Conservation (phyloP, 2,797 vertebrate species). For the Pipistrellus nathusii region DNA sequence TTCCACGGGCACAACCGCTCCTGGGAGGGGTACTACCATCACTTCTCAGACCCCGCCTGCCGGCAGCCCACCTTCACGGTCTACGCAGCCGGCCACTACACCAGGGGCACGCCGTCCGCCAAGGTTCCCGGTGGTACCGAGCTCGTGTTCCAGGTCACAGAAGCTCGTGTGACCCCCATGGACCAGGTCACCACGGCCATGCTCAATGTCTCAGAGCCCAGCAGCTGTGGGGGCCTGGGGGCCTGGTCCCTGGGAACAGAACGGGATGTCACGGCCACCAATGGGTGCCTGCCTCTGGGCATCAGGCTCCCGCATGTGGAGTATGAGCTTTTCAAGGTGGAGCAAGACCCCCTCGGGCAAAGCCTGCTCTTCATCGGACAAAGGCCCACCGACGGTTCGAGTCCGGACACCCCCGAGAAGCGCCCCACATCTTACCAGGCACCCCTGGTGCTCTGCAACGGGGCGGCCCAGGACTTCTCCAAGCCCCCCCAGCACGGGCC, state of each 20-base stretch:
- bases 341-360: constrained; percentile 88
- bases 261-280: constrained; percentile 92
- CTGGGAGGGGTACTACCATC: constrained; percentile 93
- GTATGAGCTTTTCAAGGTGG: constrained; percentile 93
- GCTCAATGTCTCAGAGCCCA: constrained; percentile 90
- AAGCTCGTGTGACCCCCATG: constrained; percentile 89
- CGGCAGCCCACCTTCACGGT: constrained; percentile 92
- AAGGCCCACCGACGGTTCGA: constrained; percentile 94
- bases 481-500: constrained; percentile 67
- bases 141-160: constrained; percentile 92
- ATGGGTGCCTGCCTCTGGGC: constrained; percentile 91
- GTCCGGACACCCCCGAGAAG: constrained; percentile 90
- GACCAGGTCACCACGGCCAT: constrained; percentile 87
- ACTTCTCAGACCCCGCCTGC: constrained; percentile 93
- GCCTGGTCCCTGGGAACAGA: constrained; percentile 90
- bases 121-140: constrained; percentile 89
- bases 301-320: constrained; percentile 95
- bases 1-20: constrained; percentile 89
- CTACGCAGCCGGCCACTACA: constrained; percentile 91
- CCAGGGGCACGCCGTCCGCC: constrained; percentile 88
- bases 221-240: constrained; percentile 90
- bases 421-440: constrained; percentile 94
- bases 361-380: constrained; percentile 92
- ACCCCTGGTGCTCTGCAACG: constrained; percentile 91
- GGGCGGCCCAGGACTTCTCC: neutral